These are phyloP conservation scores for Euthynnus affinis DNA, from an alignment of 2,797 vertebrate genomes.

Conservation along the genomic window DNA sequence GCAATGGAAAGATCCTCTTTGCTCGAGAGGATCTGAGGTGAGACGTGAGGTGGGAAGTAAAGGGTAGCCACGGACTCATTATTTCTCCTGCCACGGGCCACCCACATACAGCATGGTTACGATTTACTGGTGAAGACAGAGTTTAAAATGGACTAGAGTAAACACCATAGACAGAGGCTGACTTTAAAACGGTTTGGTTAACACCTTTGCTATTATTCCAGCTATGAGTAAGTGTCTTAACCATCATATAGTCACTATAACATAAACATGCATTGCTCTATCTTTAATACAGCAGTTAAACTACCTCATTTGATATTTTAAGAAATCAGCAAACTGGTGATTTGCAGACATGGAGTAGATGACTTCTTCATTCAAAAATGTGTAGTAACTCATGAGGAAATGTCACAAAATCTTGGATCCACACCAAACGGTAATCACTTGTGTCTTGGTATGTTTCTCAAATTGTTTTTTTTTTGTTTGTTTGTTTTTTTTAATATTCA, in stretches of 20 bases:
- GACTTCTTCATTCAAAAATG: background rate
- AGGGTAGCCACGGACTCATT: constrained; percentile 30
- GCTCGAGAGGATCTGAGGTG: constrained; percentile 39
- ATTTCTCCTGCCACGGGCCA: constrained; percentile 33
- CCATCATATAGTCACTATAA: background rate
- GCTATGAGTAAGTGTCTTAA: background rate
- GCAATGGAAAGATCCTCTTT: constrained; percentile 26
- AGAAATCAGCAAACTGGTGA: background rate
- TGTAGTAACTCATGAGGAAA: background rate
- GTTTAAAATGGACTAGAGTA: constrained; percentile 23
- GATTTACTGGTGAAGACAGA: constrained; percentile 18
- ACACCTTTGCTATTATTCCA: background rate
- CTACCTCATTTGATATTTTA: constrained; percentile 3
- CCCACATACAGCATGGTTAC: constrained; percentile 32
- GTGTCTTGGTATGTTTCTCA: background rate
- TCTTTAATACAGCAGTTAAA: constrained; percentile 5
- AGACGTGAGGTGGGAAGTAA: constrained; percentile 42
- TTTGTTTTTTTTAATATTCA: background rate
- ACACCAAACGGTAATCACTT: background rate
- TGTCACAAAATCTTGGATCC: background rate
- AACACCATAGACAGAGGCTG: background rate
- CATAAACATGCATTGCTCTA: background rate
- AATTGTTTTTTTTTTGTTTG: too few species aligned
- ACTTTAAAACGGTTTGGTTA: background rate
- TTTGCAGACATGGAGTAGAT: background rate